Percentiles rank a stretch among this genome's conserved stretches.
Evolutionary conservation across 2,113 vertebrate genomes (phyloP).

Genomic region (Halcyon senegalensis): DNA sequence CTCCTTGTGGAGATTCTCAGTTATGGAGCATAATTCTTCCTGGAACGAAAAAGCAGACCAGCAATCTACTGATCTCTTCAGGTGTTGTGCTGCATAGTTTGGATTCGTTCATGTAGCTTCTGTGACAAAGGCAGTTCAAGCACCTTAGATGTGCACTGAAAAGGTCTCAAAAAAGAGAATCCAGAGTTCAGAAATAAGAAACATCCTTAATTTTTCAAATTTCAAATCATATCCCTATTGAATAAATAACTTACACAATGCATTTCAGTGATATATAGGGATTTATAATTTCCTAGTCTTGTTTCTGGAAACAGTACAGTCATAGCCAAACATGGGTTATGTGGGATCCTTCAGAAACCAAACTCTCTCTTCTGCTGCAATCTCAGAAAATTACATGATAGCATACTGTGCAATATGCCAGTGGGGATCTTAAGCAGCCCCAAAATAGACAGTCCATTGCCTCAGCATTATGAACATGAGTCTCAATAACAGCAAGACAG

Average conservation of each 20-base stretch:
- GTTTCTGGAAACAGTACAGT: background rate
- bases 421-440: background rate
- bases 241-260: accelerated
- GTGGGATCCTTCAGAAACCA: background rate
- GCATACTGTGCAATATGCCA: accelerated
- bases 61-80: background rate
- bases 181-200: background rate
- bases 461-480: background rate
- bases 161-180: background rate
- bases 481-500: background rate
- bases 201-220: background rate
- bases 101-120: background rate
- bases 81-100: accelerated
- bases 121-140: background rate
- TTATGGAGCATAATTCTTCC: background rate
- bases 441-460: background rate
- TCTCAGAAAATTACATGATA: background rate
- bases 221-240: background rate
- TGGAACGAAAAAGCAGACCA: background rate
- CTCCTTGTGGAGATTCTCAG: background rate
- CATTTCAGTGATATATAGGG: background rate
- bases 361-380: background rate
- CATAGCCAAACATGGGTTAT: background rate
- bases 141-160: background rate
- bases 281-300: background rate